phyloP scores from a whole-genome alignment of 2,888 invertebrate species.

The Gari tellinella region DNA sequence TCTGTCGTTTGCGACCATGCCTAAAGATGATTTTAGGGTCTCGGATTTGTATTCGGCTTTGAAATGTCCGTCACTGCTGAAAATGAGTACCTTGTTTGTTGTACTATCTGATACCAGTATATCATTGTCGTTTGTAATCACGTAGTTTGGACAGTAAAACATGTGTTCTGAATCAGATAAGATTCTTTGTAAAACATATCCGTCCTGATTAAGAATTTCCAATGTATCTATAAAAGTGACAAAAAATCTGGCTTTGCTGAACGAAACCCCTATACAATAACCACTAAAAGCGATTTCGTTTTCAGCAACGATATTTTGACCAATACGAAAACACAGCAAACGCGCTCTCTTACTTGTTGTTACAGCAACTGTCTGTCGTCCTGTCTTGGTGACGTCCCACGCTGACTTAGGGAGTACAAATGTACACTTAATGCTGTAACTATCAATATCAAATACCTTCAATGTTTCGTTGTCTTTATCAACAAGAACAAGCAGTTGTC shows the following conservation, averaged over 20 bases:
- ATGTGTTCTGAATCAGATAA: background rate
- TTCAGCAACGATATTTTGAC: too few species aligned
- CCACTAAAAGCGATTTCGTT: too few species aligned
- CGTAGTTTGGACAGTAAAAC: background rate
- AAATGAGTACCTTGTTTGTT: background rate
- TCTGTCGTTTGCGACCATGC: background rate
- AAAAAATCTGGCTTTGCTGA: background rate
- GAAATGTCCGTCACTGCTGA: background rate
- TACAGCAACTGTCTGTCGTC: background rate
- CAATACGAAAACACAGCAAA: too few species aligned
- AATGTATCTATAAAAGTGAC: background rate
- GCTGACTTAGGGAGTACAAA: background rate
- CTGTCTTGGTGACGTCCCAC: background rate
- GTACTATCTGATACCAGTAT: background rate
- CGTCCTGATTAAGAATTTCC: background rate
- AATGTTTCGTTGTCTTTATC: background rate
- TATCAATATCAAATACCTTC: background rate
- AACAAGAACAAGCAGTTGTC: background rate
- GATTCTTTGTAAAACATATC: background rate
- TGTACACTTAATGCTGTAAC: background rate
- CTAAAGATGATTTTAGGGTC: background rate
- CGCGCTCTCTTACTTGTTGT: background rate
- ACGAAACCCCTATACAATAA: background rate
- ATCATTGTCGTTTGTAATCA: background rate
- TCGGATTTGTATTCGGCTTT: background rate